Evolutionary conservation across 2,113 vertebrate genomes (phyloP).

Genomic region (Oryzias melastigma): DNA sequence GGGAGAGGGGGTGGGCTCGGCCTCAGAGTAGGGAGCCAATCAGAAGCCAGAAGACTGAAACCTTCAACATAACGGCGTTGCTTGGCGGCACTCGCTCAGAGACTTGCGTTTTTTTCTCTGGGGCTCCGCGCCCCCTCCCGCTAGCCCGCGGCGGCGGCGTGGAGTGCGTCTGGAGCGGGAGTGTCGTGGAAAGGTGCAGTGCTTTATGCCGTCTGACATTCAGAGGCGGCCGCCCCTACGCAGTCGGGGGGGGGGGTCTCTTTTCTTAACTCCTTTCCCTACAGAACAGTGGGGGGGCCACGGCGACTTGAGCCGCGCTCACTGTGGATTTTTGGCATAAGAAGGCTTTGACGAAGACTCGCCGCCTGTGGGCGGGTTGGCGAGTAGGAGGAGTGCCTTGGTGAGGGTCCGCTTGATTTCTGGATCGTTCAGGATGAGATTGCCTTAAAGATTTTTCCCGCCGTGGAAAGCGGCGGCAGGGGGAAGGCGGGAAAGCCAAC

Average conservation of each 20-base stretch:
- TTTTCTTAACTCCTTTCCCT: slow-evolving; percentile 47
- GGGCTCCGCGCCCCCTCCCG: slow-evolving; percentile 39
- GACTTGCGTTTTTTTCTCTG: slow-evolving; percentile 62
- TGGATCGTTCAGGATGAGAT: slow-evolving; percentile 73
- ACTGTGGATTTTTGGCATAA: slow-evolving; percentile 64
- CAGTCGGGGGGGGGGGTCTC: slow-evolving; percentile 17
- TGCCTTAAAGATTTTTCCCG: slow-evolving; percentile 66
- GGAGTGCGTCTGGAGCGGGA: slow-evolving; percentile 24
- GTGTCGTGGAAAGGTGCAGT: slow-evolving; percentile 35
- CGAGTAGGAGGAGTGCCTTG: slow-evolving; percentile 74
- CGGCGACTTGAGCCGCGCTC: slow-evolving; percentile 44
- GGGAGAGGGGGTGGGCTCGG: slow-evolving; percentile 69
- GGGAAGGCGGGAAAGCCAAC: slow-evolving; percentile 41
- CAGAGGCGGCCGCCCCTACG: slow-evolving; percentile 17
- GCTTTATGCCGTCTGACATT: slow-evolving; percentile 53
- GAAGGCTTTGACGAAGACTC: slow-evolving; percentile 42
- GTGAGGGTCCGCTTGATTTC: slow-evolving; percentile 66
- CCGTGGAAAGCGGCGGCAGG: slow-evolving; percentile 4
- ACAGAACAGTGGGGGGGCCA: slow-evolving; percentile 10
- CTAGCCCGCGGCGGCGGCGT: slow-evolving; percentile 34
- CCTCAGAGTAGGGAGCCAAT: slow-evolving; percentile 71
- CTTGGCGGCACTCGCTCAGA: slow-evolving; percentile 45
- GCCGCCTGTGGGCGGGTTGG: slow-evolving; percentile 39
- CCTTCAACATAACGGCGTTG: slow-evolving; percentile 33
- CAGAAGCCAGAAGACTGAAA: slow-evolving; percentile 70